These are phyloP conservation scores for Halictus ligatus DNA, from an alignment of 2,888 invertebrate genomes.

Conservation along the genomic window DNA sequence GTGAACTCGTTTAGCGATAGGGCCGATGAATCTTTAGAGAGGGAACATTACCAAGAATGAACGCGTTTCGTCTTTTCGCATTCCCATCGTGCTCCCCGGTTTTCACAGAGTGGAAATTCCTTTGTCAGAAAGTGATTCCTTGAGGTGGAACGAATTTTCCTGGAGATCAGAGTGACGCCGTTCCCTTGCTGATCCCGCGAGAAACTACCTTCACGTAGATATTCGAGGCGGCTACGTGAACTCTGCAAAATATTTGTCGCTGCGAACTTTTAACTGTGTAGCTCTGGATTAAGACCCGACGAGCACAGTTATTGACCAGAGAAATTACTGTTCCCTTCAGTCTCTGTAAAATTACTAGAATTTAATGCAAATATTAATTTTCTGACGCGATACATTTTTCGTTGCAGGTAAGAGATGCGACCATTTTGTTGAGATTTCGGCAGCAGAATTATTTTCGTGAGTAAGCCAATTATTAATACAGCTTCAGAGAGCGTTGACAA, in stretches of 20 bases:
- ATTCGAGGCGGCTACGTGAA: conserved; percentile 25
- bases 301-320: too few relatives aligned
- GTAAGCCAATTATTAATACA: background rate
- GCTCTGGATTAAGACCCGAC: too few relatives aligned
- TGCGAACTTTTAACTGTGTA: background rate
- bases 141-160: conserved; percentile 28
- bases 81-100: background rate
- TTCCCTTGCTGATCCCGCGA: conserved; percentile 45
- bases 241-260: conserved; percentile 25
- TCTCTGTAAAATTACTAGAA: too few relatives aligned
- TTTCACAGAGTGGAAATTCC: conserved; percentile 15
- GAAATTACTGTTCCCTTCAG: too few relatives aligned
- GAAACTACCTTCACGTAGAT: conserved; percentile 24
- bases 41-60: conserved; percentile 9
- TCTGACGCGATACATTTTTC: background rate
- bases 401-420: conserved; percentile 45
- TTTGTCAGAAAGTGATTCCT: conserved; percentile 35
- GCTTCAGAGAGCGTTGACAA: too few relatives aligned
- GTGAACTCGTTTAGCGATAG: background rate
- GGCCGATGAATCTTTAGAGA: background rate
- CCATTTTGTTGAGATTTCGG: background rate
- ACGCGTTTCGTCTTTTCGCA: background rate
- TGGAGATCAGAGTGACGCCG: conserved; percentile 4
- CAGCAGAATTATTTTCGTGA: too few relatives aligned
- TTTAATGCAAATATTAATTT: background rate